phyloP scores from a whole-genome alignment of 1,140 invertebrate species.

The Cydia fagiglandana region DNA sequence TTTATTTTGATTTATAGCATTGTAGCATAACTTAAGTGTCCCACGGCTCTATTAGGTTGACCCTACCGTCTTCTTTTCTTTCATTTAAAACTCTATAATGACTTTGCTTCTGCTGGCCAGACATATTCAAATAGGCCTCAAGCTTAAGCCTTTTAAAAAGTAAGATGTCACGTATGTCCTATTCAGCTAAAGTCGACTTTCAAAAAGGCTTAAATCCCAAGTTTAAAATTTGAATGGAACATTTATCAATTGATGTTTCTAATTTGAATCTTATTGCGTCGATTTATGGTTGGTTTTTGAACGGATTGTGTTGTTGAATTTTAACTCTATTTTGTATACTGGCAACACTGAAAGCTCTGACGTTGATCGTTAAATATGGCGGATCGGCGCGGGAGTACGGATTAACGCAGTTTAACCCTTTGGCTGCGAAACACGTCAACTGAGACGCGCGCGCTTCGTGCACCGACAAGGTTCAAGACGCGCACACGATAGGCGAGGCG shows the following conservation, averaged over 20 bases:
- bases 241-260: neutral
- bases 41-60: too few species aligned
- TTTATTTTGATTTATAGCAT: too few species aligned
- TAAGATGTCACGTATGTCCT: neutral
- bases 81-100: neutral
- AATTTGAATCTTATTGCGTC: neutral
- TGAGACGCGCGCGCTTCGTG: too few species aligned
- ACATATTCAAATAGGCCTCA: neutral
- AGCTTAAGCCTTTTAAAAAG: neutral
- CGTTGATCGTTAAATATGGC: slow-evolving; percentile 29
- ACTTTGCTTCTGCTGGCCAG: neutral
- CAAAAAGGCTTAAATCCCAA: neutral
- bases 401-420: neutral
- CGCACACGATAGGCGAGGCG: too few species aligned
- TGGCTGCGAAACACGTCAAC: too few species aligned
- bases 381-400: slow-evolving; percentile 1
- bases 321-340: neutral
- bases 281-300: neutral
- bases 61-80: too few species aligned
- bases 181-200: neutral
- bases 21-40: too few species aligned
- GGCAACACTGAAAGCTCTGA: neutral
- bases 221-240: neutral
- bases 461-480: too few species aligned
- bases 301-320: neutral